Conservation (phyloP, 2,113 vertebrate genomes). For the Pseudopodoces humilis region DNA sequence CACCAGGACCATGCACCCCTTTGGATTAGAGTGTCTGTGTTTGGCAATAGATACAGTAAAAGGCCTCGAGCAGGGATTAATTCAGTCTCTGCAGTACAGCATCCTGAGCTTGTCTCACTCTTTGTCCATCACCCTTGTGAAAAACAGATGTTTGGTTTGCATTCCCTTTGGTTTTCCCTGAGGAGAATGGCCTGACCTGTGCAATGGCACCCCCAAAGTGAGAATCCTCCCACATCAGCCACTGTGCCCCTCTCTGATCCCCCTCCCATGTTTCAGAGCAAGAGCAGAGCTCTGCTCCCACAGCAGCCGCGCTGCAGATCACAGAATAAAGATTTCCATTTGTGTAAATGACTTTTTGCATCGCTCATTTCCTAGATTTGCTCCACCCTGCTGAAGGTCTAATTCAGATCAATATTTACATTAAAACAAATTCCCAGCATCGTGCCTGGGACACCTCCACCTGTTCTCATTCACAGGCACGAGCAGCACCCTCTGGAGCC, state of each 20-base stretch:
- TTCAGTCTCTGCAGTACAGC: not conserved
- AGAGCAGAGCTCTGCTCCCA: not conserved
- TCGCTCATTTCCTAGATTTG: not conserved
- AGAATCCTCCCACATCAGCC: not conserved
- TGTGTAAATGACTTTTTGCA: not conserved
- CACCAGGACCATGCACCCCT: not conserved
- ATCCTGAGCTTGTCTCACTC: not conserved
- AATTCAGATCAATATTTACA: accelerated
- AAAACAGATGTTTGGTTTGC: not conserved
- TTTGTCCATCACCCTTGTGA: not conserved
- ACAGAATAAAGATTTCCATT: not conserved
- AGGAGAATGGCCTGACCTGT: not conserved
- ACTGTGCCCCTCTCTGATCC: not conserved
- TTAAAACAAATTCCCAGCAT: not conserved
- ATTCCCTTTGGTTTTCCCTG: not conserved
- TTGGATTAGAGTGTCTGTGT: not conserved
- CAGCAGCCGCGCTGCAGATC: not conserved
- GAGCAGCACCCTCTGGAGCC: not conserved
- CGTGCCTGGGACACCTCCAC: accelerated
- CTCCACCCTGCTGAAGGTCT: not conserved
- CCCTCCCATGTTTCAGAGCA: not conserved
- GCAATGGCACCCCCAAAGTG: accelerated
- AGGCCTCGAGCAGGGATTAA: not conserved
- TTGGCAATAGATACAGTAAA: not conserved
- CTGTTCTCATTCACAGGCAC: accelerated